Evolutionary conservation across 2,113 vertebrate species (phyloP).

Genomic region (Cranoglanis bouderius): DNA sequence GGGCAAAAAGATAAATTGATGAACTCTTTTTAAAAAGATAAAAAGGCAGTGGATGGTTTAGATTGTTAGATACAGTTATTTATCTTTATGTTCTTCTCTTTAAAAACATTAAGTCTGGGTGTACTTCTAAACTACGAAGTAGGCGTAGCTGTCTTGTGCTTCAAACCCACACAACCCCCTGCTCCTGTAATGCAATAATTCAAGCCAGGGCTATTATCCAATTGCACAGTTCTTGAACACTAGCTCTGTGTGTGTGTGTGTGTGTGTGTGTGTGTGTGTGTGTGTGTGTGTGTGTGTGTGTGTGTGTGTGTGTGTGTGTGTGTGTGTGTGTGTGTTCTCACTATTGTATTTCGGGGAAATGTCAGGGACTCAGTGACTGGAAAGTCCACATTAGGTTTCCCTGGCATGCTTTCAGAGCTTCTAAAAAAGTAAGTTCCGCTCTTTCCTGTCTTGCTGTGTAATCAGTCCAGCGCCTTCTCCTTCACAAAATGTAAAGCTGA

Average conservation of each 20-base stretch:
- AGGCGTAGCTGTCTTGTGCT: conserved; percentile 63
- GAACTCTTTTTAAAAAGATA: too few relatives aligned
- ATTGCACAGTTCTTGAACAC: conserved; percentile 22
- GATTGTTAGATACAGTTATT: neutral
- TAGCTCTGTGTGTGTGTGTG: conserved; percentile 31
- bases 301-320: conserved; percentile 15
- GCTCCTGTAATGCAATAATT: conserved; percentile 54
- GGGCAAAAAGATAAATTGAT: neutral
- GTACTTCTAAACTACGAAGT: conserved; percentile 58
- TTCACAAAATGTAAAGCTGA: conserved; percentile 45
- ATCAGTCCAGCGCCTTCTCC: conserved; percentile 38
- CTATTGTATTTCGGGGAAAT: conserved; percentile 47
- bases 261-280: conserved; percentile 23
- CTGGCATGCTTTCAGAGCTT: conserved; percentile 32
- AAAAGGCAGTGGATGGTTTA: conserved; percentile 5
- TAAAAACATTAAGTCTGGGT: conserved; percentile 35
- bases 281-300: conserved; percentile 5
- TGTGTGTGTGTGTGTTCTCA: conserved; percentile 32
- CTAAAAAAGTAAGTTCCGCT: conserved; percentile 8
- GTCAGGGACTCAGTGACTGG: conserved; percentile 46
- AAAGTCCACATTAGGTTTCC: conserved; percentile 52
- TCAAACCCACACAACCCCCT: conserved; percentile 31
- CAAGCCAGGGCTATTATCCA: conserved; percentile 58
- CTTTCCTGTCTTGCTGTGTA: neutral
- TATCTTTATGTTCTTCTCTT: conserved; percentile 36